Evolutionary conservation across 2,888 invertebrate genomes (phyloP), one percentile per base, ranked within the genome.

Genomic region (Dromius quadrimaculatus): DNA sequence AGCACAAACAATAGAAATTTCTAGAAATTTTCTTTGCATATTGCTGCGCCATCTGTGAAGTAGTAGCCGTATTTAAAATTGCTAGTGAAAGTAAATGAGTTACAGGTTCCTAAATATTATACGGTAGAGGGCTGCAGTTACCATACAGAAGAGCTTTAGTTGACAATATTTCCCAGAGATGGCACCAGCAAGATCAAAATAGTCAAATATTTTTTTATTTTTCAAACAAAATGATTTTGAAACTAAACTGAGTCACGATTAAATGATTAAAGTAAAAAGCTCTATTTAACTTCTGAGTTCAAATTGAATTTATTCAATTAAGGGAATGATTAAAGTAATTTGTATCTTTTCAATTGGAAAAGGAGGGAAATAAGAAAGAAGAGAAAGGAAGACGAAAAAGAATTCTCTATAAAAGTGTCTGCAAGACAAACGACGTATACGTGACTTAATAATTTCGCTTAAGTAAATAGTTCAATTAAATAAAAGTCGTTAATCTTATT

Each of bases 401-500:
- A 50, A 65, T 65, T 65, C 65, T 34, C 65, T 65, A 65, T 54
- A 65, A 65, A 65, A 65, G 50, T 65, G 65, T 54, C 65, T 15
- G 22, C 36, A 65, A 65, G 54, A 65, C 13, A 15, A 47, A 65
- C 13, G 15, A 41, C 11, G 22, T 9, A 4, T 22, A 65, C 65
- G 65, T 65, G 65, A 50, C 54, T 50, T 65, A 65, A 65, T 65
- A 65, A 65, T 65, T 19, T 65, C 28, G 54, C 65, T 38, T 38
- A 65, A 65, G 65, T 65, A 65, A 65, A 65, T 65, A 65, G 65
- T 65, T 65, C 65, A 65, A 65, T 65, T 65, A 54, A 20, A 54
- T 11, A 50, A 20, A 34, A 19, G 11, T 17, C 38, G 47, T 65
- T 54, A 65, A 54, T 65, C 43, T 36, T 63, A 22, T 63, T 63